Evolutionary conservation across 2,113 vertebrate species (phyloP).

Genomic region (Orthonyx spaldingii): DNA sequence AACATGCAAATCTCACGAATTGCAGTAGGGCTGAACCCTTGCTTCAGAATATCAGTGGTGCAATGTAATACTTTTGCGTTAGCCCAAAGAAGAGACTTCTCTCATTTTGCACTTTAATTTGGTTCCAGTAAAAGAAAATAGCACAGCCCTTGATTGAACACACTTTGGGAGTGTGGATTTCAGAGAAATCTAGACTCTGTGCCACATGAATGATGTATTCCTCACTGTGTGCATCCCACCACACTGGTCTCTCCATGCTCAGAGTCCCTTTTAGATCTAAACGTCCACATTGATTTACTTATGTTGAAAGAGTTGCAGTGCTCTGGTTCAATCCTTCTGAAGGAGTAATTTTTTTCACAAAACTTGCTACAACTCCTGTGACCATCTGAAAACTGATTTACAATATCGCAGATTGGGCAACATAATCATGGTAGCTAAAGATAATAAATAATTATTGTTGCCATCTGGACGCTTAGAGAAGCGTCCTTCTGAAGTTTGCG

Average conservation of each 20-base stretch:
- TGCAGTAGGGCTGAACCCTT: neutral
- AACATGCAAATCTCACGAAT: neutral
- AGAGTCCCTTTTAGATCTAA: neutral
- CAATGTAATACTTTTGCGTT: neutral
- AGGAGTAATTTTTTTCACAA: slow-evolving; percentile 12
- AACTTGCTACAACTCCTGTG: slow-evolving; percentile 16
- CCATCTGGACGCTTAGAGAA: slow-evolving; percentile 69
- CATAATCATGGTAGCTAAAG: slow-evolving; percentile 64
- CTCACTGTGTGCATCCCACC: neutral
- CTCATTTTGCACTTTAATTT: neutral
- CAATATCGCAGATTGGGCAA: slow-evolving; percentile 67
- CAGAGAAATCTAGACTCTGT: neutral
- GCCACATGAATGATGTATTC: neutral
- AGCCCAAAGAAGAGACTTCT: neutral
- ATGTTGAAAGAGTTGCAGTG: neutral
- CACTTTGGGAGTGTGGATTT: neutral
- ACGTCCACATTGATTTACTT: neutral
- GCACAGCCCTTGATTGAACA: neutral
- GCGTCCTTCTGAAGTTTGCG: slow-evolving; percentile 29
- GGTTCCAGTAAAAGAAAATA: neutral
- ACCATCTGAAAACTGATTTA: slow-evolving; percentile 64
- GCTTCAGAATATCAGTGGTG: neutral
- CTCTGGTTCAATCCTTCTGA: neutral
- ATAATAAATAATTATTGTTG: slow-evolving; percentile 74
- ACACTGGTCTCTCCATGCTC: fast-evolving